A percentile compares a stretch with the other conserved stretches of the same genome.
phyloP scores from a whole-genome alignment of 2,888 invertebrate genomes.

The Polyploca ridens region DNA sequence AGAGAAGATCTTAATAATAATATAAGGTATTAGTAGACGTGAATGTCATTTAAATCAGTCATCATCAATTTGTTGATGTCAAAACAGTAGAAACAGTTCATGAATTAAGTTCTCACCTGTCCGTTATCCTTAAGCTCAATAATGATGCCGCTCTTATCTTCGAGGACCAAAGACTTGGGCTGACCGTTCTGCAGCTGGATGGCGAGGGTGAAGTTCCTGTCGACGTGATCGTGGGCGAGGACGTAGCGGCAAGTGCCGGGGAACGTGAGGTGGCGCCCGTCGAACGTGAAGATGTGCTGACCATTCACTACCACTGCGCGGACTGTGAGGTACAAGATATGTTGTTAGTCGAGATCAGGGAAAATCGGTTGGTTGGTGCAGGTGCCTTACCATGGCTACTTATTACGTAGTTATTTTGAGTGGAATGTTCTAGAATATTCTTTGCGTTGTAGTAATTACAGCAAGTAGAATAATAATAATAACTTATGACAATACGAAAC shows the following conservation, averaged over 20 bases:
- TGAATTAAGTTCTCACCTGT: slow-evolving; percentile 67
- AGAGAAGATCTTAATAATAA: no score
- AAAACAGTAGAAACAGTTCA: no score
- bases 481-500: no score
- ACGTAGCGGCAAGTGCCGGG: slow-evolving; percentile 94
- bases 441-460: no score
- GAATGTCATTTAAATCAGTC: no score
- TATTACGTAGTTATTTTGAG: no score
- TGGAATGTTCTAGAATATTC: no score
- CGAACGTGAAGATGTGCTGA: slow-evolving; percentile 95
- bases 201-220: slow-evolving; percentile 93
- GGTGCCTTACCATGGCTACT: no score
- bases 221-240: slow-evolving; percentile 91
- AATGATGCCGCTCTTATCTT: slow-evolving; percentile 87
- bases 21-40: no score
- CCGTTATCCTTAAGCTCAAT: slow-evolving; percentile 87
- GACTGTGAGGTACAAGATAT: slow-evolving; percentile 69
- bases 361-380: no score
- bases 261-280: slow-evolving; percentile 91
- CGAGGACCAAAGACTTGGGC: slow-evolving; percentile 87
- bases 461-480: no score
- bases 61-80: no score
- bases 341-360: not conserved
- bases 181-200: slow-evolving; percentile 89
- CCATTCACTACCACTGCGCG: slow-evolving; percentile 90